Conservation (phyloP, 2,113 vertebrate genomes). For the Pangasianodon gigas region DNA sequence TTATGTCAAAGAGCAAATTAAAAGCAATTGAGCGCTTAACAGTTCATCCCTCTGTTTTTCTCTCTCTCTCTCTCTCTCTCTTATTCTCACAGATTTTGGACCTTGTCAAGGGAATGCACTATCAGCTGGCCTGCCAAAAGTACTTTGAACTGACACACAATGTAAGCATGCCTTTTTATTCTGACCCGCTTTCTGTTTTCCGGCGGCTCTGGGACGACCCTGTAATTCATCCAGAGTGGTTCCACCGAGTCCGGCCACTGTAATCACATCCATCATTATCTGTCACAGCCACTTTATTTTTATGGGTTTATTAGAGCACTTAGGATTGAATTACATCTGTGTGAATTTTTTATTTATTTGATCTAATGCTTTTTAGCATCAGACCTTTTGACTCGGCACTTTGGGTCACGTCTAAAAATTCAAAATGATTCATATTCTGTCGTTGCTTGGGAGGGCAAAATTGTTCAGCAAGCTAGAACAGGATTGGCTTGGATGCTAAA, state of each 20-base stretch:
- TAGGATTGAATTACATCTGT: conserved; percentile 58
- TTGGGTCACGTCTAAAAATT: conserved; percentile 55
- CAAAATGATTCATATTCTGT: conserved; percentile 3
- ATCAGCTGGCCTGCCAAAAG: conserved; percentile 96
- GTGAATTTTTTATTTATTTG: conserved; percentile 58
- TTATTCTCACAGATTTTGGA: conserved; percentile 83
- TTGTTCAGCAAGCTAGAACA: neutral
- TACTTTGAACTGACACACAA: conserved; percentile 94
- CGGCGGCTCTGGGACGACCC: conserved; percentile 55
- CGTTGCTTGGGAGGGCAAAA: neutral
- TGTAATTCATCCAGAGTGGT: conserved; percentile 51
- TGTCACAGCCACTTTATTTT: conserved; percentile 65
- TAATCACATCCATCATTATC: conserved; percentile 64
- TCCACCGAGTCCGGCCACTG: conserved; percentile 45
- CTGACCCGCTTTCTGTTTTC: conserved; percentile 41
- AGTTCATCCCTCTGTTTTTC: neutral
- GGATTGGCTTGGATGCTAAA: conserved; percentile 18
- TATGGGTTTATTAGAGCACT: conserved; percentile 63
- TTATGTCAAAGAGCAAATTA: conserved; percentile 4
- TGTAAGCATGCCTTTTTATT: conserved; percentile 78
- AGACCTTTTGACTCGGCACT: conserved; percentile 56
- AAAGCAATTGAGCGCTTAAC: neutral
- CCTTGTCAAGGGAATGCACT: conserved; percentile 95
- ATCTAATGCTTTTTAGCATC: conserved; percentile 60
- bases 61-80: conserved; percentile 21